Conservation (phyloP, 2,113 vertebrate genomes). For the Porphyrio hochstetteri region DNA sequence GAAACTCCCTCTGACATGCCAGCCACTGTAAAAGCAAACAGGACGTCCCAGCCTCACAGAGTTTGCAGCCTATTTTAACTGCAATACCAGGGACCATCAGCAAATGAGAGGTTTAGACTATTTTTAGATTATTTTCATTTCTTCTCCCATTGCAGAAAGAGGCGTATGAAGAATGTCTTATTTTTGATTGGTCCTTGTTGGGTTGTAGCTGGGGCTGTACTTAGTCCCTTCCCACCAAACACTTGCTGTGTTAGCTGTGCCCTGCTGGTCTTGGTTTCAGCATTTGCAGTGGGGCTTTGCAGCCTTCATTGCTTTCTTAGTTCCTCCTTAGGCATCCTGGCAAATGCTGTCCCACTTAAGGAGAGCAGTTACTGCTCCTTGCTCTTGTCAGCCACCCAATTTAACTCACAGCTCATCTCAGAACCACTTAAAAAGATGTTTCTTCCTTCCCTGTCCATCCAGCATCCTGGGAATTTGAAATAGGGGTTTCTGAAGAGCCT, state of each 20-base stretch:
- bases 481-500: not conserved
- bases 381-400: not conserved
- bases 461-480: not conserved
- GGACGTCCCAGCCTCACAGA: not conserved
- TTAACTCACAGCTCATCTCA: not conserved
- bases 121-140: not conserved
- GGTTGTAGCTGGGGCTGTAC: not conserved
- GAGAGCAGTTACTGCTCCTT: not conserved
- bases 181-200: not conserved
- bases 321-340: not conserved
- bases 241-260: fast-evolving
- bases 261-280: not conserved
- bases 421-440: not conserved
- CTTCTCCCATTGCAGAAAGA: not conserved
- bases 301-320: not conserved
- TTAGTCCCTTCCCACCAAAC: not conserved
- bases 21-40: not conserved
- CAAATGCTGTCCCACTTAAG: not conserved
- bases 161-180: not conserved
- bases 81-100: not conserved
- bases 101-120: not conserved
- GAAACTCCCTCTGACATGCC: not conserved
- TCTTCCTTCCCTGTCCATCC: not conserved
- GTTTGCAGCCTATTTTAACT: not conserved
- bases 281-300: not conserved